A percentile compares a stretch with the other conserved stretches of the same genome.
Evolutionary conservation across 2,888 invertebrate species (phyloP).

Genomic region (Ornithoptera alexandrae): DNA sequence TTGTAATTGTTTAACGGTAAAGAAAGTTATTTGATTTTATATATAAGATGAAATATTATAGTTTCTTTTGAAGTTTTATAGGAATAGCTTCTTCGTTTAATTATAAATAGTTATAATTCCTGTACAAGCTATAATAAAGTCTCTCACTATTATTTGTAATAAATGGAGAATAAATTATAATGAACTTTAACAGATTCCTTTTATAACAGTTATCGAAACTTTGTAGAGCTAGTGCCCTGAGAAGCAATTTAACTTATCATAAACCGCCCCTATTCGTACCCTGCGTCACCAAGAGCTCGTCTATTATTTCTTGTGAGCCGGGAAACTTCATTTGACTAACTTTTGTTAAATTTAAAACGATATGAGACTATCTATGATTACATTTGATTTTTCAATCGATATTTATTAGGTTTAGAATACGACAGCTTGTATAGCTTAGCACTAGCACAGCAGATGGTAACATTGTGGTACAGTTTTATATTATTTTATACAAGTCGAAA

Average conservation of each 20-base stretch:
- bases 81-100: too few species aligned
- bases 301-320: neutral
- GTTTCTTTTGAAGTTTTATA: too few species aligned
- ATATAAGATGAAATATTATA: too few species aligned
- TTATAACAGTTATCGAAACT: neutral
- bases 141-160: neutral
- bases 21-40: too few species aligned
- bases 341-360: neutral
- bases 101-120: neutral
- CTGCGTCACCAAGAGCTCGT: neutral
- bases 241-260: slow-evolving; percentile 16
- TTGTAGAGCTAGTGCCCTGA: slow-evolving; percentile 7
- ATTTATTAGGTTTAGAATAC: neutral
- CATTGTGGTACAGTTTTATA: too few species aligned
- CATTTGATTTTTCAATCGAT: neutral
- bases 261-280: slow-evolving; percentile 6
- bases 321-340: neutral
- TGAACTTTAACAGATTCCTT: slow-evolving; percentile 4
- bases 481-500: too few species aligned
- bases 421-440: too few species aligned
- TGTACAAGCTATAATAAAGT: neutral
- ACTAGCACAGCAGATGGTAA: too few species aligned
- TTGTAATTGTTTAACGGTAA: too few species aligned
- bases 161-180: neutral
- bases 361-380: neutral